Base-by-base conservation (phyloP, 92 coral and sea anemone genomes). In the Zoanthus sansibaricus region DNA sequence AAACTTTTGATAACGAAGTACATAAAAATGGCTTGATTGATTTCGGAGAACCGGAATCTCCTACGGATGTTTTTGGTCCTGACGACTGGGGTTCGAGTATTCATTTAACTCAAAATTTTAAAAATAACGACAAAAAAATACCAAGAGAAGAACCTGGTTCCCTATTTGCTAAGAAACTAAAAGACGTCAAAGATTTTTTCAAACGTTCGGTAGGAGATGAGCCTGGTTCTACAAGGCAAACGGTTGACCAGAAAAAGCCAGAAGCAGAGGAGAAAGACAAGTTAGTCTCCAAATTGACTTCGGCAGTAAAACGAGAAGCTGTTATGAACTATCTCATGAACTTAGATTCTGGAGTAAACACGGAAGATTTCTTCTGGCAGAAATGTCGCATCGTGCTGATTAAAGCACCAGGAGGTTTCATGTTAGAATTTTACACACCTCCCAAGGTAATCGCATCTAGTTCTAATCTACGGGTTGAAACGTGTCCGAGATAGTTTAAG, bases 321-420 rank as follows among this genome's bases (percentile, higher is more conserved):
- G 78, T 97, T 46, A 90, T 97, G 95, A 96, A 92, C 64, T 97
- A 93, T 88, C 93, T 97, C 4, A 96, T 97, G 92, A 97, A 97
- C 70, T 82, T 97, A 73, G 99, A 97, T 49, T 91, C 94, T 15
- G 98, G 99, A 14, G 94, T 94, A 48, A 95, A 97, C 84, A 89
- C 98, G 42, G 99, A 97, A 84, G 99, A 97, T 78, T 97, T 93
- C 83, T 97, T 97, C 76, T 97, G 99, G 99, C 99, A 97, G 88
- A 97, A 97, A 88, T 97, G 98, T 46, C 94, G 99, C 16, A 93
- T 97, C 49, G 94, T 97, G 33, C 73, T 97, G 49, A 89, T 95
- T 74, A 97, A 97, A 83, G 99, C 99, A 0, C 99, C 99, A 12
- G 99, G 99, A 33, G 99, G 99, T 45, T 97, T 67, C 64, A 97